Evolutionary conservation across 1,140 invertebrate genomes (phyloP).

Genomic region (Akabosia matsudoensis): DNA sequence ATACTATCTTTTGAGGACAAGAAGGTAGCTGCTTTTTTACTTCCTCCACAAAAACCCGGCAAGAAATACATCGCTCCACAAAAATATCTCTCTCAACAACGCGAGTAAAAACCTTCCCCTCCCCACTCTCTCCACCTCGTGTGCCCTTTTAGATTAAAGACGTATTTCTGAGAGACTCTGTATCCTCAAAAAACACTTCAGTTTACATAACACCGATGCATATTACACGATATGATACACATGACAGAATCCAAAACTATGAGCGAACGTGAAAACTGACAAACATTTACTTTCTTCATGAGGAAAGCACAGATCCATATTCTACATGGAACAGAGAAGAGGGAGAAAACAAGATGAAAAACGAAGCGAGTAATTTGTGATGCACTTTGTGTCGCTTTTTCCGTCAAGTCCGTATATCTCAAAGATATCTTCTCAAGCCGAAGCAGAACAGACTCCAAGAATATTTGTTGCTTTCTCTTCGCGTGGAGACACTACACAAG

Average conservation of each 20-base stretch:
- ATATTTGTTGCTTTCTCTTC: not conserved
- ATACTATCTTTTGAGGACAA: no score
- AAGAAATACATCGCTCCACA: no score
- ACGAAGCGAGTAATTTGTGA: constrained; percentile 7
- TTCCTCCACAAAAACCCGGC: no score
- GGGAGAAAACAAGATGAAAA: not conserved
- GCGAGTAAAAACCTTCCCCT: no score
- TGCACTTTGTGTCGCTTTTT: not conserved
- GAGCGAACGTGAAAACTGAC: not conserved
- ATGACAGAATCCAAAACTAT: not conserved
- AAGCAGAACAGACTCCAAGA: no score
- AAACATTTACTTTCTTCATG: not conserved
- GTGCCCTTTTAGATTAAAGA: not conserved
- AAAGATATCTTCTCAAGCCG: no score
- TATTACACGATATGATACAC: not conserved
- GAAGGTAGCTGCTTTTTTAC: no score
- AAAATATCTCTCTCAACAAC: no score
- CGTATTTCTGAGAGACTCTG: not conserved
- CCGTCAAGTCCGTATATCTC: no score
- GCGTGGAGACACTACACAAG: no score
- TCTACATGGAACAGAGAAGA: not conserved
- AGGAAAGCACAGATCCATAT: not conserved
- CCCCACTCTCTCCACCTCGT: not conserved
- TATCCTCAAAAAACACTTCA: not conserved
- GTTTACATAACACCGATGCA: not conserved